Evolutionary conservation across 2,113 vertebrate species (phyloP), one percentile per base, ranked within the genome.

Genomic region (Pseudopipra pipra): DNA sequence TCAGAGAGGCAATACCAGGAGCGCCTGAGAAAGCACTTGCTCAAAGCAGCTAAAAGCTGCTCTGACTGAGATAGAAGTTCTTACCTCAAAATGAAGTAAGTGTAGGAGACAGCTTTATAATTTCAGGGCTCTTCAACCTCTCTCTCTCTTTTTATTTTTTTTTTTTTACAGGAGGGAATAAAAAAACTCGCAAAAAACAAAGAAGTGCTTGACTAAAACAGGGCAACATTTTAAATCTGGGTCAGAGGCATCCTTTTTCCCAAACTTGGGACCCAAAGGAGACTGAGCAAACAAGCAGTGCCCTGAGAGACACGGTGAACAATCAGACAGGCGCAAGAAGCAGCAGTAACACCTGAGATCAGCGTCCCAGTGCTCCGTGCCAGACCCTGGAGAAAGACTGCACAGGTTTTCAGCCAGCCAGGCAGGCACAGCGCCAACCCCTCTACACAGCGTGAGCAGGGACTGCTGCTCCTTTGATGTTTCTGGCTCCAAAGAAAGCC

Each of bases 1-100:
- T 85, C 81, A 94, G 37, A 2, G 73, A 94, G 87, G 86, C 94
- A 90, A 33, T 21, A 44, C 92, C 96, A 96, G 95, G 84, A 92
- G 95, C 25, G 1, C 37, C 84, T 73, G 87, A 79, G 93, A 95
- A 79, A 90, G 74, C 43, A 73, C 79, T 95, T 71, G 83, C 66
- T 92, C 63, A 61, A 49, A 89, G 92, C 24, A 61, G 84, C 55
- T 61, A 62, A 76, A 58, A 84, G 58, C 65, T 88, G 71, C 84
- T 93, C 59, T 52, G 63, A 70, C n/a, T 2, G 2, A 90, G 55
- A 39, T 11, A 87, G 54, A 96, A 93, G 76, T 59, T 6, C 25
- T 65, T 77, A 70, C 73, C 71, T 91, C 92, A 86, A 85, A 95
- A 35, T 47, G 61, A 86, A 75, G 33, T 31, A 12, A 67, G 65